Conservation (phyloP, 2,797 vertebrate species). For the Enteromius anoplus region DNA sequence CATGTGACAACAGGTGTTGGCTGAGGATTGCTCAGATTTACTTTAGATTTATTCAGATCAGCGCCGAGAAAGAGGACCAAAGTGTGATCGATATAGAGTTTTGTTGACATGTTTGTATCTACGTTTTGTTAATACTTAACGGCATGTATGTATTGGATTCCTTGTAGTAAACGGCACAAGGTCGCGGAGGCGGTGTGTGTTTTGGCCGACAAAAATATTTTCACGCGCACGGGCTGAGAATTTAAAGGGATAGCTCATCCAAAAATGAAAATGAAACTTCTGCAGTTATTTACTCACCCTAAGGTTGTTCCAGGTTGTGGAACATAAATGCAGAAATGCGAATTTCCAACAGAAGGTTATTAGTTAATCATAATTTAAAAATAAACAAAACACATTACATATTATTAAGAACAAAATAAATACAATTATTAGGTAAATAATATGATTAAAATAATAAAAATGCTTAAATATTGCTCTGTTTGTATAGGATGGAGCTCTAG, state of each 20-base stretch:
- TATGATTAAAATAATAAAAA: neutral
- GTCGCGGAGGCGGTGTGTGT: conserved; percentile 48
- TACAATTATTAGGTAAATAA: neutral
- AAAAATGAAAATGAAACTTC: conserved; percentile 20
- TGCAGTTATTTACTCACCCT: neutral
- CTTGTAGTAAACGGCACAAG: conserved; percentile 52
- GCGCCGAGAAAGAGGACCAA: neutral
- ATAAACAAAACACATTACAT: neutral
- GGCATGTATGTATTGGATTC: neutral
- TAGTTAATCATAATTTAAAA: neutral
- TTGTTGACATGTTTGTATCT: neutral
- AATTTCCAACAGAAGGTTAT: neutral
- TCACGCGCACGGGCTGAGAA: neutral
- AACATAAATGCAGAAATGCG: neutral
- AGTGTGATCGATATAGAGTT: neutral
- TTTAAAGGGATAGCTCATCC: conserved; percentile 16
- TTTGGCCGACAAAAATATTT: conserved; percentile 24
- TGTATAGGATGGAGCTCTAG: conserved; percentile 87
- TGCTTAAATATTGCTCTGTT: conserved; percentile 19
- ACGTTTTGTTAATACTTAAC: neutral
- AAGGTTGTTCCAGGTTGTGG: neutral
- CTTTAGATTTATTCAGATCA: conserved; percentile 20
- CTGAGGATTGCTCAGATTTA: conserved; percentile 40
- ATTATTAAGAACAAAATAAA: neutral
- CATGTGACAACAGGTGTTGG: conserved; percentile 74